phyloP scores from a whole-genome alignment of 1,140 invertebrate genomes.

The Brachystomella parvula region DNA sequence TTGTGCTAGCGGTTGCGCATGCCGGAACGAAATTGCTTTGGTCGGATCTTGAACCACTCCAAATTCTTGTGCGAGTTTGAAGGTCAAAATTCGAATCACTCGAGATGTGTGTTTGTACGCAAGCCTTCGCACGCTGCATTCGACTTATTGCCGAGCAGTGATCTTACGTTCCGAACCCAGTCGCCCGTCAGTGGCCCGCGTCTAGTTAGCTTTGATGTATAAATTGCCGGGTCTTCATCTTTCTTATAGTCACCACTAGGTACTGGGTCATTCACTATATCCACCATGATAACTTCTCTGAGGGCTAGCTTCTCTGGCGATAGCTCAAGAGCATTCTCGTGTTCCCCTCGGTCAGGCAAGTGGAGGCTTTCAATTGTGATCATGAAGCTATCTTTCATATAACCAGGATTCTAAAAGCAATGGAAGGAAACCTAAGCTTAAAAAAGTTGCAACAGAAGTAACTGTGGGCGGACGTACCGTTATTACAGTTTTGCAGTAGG shows the following conservation, averaged over 20 bases:
- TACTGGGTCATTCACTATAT: slow-evolving; percentile 70
- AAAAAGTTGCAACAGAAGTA: not conserved
- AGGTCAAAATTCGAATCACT: too few species aligned
- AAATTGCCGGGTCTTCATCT: slow-evolving; percentile 80
- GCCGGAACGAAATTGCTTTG: too few species aligned
- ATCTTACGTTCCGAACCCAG: slow-evolving; percentile 49
- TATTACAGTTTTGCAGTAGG: slow-evolving; percentile 94
- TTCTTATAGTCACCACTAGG: slow-evolving; percentile 73
- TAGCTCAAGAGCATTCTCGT: slow-evolving; percentile 82
- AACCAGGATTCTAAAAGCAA: slow-evolving; percentile 81
- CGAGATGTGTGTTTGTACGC: too few species aligned
- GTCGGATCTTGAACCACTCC: too few species aligned
- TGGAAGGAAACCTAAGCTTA: not conserved
- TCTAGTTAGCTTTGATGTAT: slow-evolving; percentile 85
- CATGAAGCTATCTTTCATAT: slow-evolving; percentile 97
- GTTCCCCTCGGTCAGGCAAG: slow-evolving; percentile 64
- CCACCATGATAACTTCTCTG: slow-evolving; percentile 80
- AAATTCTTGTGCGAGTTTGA: too few species aligned
- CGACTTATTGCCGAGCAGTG: too few species aligned
- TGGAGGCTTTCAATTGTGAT: slow-evolving; percentile 95
- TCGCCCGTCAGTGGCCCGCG: slow-evolving; percentile 77
- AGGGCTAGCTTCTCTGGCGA: slow-evolving; percentile 74
- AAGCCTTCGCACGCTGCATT: too few species aligned
- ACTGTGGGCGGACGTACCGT: slow-evolving; percentile 54
- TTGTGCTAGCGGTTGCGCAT: too few species aligned